These are phyloP conservation scores for Lepus townsendii DNA, from an alignment of 2,797 vertebrate species.

Conservation along the genomic window DNA sequence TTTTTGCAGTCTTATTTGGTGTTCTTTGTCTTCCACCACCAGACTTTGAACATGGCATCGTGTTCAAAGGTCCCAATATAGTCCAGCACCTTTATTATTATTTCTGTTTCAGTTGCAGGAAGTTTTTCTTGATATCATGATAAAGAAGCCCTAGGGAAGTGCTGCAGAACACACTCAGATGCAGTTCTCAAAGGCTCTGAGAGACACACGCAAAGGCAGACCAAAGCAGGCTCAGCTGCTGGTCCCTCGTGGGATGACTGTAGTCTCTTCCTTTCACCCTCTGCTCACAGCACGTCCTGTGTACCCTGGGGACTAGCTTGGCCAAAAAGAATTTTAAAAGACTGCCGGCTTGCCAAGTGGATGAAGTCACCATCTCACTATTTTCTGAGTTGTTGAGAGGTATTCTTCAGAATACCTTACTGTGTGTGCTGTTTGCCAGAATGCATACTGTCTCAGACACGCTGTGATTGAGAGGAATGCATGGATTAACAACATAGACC, in stretches of 20 bases:
- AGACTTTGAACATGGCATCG: neutral
- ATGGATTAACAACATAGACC: neutral
- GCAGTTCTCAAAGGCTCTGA: neutral
- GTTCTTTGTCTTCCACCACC: neutral
- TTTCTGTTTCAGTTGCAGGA: neutral
- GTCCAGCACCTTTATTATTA: neutral
- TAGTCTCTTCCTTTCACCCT: neutral
- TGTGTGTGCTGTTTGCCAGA: neutral
- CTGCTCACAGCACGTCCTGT: too few species aligned
- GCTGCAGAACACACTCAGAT: neutral
- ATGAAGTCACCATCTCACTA: rapidly evolving
- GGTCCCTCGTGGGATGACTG: rapidly evolving
- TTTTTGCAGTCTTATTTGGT: neutral
- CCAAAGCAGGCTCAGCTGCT: neutral
- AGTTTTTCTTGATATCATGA: neutral
- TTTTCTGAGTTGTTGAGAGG: neutral
- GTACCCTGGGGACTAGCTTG: rapidly evolving
- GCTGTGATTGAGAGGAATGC: neutral
- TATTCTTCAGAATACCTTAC: neutral
- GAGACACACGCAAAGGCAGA: neutral
- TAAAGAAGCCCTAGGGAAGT: neutral
- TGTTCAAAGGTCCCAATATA: neutral
- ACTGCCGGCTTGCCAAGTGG: neutral
- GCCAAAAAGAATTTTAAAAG: neutral
- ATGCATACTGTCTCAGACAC: neutral